Conservation (phyloP, 2,113 vertebrate genomes). For the Lampris megalopsis region DNA sequence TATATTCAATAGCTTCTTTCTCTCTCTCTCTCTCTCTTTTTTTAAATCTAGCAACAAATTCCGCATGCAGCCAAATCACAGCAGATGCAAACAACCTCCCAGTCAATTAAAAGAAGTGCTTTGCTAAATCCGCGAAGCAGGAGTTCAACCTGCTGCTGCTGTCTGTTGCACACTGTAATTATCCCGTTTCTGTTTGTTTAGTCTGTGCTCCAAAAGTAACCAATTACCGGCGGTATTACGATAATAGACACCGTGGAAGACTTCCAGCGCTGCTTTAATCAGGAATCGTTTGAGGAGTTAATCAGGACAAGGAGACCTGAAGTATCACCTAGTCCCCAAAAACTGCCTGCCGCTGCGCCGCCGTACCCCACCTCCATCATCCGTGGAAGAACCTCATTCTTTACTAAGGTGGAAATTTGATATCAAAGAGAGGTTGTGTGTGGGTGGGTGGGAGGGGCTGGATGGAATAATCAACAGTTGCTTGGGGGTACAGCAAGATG, state of each 20-base stretch:
- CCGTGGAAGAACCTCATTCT: neutral
- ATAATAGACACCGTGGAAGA: neutral
- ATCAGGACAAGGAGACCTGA: neutral
- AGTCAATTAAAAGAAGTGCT: conserved; percentile 6
- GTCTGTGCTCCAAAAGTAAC: neutral
- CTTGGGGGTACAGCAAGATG: conserved; percentile 3
- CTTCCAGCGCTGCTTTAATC: neutral
- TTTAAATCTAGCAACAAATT: too few species aligned
- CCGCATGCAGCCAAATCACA: neutral
- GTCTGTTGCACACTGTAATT: neutral
- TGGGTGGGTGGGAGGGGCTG: neutral
- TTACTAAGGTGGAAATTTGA: neutral
- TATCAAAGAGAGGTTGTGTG: conserved; percentile 2
- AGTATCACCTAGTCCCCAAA: neutral
- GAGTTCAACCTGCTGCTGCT: neutral
- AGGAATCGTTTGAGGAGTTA: neutral
- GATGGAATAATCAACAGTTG: neutral
- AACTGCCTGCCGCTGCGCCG: neutral
- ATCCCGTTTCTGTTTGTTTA: neutral
- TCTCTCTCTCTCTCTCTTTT: too few species aligned
- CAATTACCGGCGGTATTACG: neutral
- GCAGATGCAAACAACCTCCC: neutral
- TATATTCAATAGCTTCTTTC: too few species aligned
- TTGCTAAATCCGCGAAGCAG: neutral
- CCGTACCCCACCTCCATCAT: neutral